Evolutionary conservation across 2,113 vertebrate species (phyloP).

Genomic region (Ibidorhyncha struthersii): DNA sequence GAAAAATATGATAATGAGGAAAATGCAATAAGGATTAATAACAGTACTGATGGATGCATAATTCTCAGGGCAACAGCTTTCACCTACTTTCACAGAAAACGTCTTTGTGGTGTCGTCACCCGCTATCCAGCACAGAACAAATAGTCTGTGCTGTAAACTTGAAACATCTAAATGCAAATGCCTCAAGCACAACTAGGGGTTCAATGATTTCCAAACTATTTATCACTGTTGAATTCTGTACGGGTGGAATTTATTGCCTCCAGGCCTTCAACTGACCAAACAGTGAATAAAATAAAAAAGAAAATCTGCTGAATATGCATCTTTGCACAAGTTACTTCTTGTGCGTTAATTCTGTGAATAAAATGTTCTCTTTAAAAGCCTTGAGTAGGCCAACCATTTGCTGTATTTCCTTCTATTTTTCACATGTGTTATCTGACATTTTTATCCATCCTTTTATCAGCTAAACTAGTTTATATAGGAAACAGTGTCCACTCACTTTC

Average conservation of each 20-base stretch:
- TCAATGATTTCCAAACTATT: conserved; percentile 55
- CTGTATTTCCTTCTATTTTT: not conserved
- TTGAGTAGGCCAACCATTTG: not conserved
- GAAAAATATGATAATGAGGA: conserved; percentile 39
- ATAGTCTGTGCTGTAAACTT: not conserved
- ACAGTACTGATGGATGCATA: not conserved
- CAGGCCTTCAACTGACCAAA: conserved; percentile 48
- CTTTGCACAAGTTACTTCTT: conserved; percentile 12
- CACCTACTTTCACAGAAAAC: not conserved
- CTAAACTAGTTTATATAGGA: not conserved
- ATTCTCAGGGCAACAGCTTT: conserved; percentile 35
- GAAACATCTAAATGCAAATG: conserved; percentile 54
- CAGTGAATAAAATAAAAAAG: conserved; percentile 12
- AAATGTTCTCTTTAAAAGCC: not conserved
- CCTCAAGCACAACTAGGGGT: not conserved
- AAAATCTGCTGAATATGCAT: conserved; percentile 25
- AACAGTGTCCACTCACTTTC: not conserved
- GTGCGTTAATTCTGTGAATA: not conserved
- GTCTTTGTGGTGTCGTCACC: not conserved
- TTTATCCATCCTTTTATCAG: not conserved
- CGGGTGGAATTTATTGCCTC: conserved; percentile 48
- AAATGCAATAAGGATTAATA: conserved; percentile 36
- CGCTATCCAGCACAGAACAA: not conserved
- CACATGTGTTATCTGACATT: not conserved
- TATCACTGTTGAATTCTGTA: conserved; percentile 47